phyloP scores from a whole-genome alignment of 2,888 invertebrate genomes.

The Ochropleura leucogaster region DNA sequence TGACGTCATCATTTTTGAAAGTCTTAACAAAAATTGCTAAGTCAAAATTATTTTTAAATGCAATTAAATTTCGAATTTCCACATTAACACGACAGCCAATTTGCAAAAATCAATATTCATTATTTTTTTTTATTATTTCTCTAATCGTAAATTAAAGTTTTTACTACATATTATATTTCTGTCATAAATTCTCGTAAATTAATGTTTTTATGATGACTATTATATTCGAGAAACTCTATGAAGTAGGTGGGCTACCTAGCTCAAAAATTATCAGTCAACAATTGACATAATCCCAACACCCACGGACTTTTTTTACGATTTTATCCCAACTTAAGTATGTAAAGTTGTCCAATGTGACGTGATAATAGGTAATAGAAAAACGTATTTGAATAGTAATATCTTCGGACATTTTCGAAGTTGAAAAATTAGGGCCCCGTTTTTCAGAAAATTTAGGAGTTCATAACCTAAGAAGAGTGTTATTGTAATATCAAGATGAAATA shows the following conservation, averaged over 20 bases:
- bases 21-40: not conserved
- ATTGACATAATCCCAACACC: conserved; percentile 67
- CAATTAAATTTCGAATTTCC: conserved; percentile 42
- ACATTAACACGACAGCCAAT: conserved; percentile 35
- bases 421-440: not conserved
- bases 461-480: not conserved
- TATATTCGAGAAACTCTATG: conserved; percentile 50
- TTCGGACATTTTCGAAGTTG: conserved; percentile 3
- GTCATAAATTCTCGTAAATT: conserved; percentile 64
- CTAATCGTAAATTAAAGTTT: conserved; percentile 54
- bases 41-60: conserved; percentile 28
- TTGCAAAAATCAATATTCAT: conserved; percentile 57
- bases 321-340: conserved; percentile 59
- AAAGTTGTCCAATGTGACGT: conserved; percentile 56
- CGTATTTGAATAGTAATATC: conserved; percentile 54
- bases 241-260: conserved; percentile 62
- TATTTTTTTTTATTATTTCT: conserved; percentile 27
- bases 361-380: conserved; percentile 53
- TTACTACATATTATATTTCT: conserved; percentile 49
- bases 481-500: not conserved
- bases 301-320: conserved; percentile 60
- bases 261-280: conserved; percentile 64
- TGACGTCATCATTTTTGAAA: conserved; percentile 3
- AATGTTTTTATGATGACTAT: conserved; percentile 60
- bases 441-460: not conserved